A percentile compares a stretch with the other conserved stretches of the same genome.
Conservation (phyloP, 2,113 vertebrate genomes). For the Onychostoma macrolepis region DNA sequence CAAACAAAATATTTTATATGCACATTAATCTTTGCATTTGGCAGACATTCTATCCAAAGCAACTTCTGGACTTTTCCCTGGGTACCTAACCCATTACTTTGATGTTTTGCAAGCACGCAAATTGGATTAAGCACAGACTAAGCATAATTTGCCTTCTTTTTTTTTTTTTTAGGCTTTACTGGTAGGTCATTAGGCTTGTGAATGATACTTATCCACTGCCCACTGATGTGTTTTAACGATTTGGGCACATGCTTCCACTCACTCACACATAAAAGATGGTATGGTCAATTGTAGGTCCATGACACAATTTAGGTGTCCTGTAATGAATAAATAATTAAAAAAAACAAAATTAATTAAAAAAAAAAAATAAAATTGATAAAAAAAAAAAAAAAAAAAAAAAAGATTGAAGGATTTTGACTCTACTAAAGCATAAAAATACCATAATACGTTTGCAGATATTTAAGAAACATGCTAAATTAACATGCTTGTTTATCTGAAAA, state of each 20-base stretch:
- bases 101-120: background rate
- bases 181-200: too few relatives aligned
- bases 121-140: too few relatives aligned
- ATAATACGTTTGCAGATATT: too few relatives aligned
- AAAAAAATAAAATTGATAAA: background rate
- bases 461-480: too few relatives aligned
- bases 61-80: background rate
- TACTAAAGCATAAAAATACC: too few relatives aligned
- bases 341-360: background rate
- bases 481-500: too few relatives aligned
- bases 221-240: background rate
- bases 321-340: background rate
- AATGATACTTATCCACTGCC: too few relatives aligned
- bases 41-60: background rate
- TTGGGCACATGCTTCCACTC: background rate
- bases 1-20: background rate
- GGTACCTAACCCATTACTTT: background rate
- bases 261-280: background rate
- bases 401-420: too few relatives aligned
- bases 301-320: background rate
- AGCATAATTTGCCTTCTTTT: too few relatives aligned
- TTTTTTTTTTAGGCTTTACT: too few relatives aligned
- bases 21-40: background rate
- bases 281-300: background rate
- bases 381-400: too few relatives aligned